Evolutionary conservation across 2,888 invertebrate species (phyloP), one percentile per base, ranked within the genome.

Genomic region (Aphelenchoides bicaudatus): DNA sequence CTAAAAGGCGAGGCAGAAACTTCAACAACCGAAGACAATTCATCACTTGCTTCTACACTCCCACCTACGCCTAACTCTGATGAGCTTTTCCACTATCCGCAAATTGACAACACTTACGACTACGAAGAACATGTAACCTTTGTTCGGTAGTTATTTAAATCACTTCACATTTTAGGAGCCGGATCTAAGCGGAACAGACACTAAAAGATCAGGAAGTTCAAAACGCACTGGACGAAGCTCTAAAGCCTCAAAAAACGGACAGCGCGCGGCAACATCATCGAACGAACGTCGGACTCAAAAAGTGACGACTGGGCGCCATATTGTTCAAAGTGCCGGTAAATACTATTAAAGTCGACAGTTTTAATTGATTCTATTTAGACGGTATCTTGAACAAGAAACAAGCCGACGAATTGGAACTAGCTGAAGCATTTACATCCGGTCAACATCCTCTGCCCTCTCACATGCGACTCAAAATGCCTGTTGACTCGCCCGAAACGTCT

Each of bases 1-100:
- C n/a, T n/a, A n/a, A n/a, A n/a, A n/a, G 31, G 21, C 13, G 52
- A 38, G 16, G 38, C 37, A 37, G 52, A 51, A n/a, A 51, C n/a
- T 34, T 34, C 52, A 1, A 34, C 52, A 21, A 16, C 13, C 38
- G 43, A 25, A 19, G 8, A n/a, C 10, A 25, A 43, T 25, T 19
- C 16, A n/a, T 43, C 43, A 8, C 43, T 43, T 10, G n/a, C n/a
- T n/a, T 51, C 52, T 1, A 46, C 52, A 8, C 37, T 51, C 2
- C 37, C 52, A 16, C 47, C 21, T 16, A 51, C 37, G 16, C 37
- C 31, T 19, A 51, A 51, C 13, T 51, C 52, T 10, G 52, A 51
- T 39, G 52, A 51, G 21, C 16, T 51, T 2, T 51, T 51, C 38
- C 52, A 51, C 25, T 34, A 34, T 10, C 52, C 52, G n/a, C 52